Evolutionary conservation across 2,888 invertebrate species (phyloP).

Genomic region (Melieria picta): DNA sequence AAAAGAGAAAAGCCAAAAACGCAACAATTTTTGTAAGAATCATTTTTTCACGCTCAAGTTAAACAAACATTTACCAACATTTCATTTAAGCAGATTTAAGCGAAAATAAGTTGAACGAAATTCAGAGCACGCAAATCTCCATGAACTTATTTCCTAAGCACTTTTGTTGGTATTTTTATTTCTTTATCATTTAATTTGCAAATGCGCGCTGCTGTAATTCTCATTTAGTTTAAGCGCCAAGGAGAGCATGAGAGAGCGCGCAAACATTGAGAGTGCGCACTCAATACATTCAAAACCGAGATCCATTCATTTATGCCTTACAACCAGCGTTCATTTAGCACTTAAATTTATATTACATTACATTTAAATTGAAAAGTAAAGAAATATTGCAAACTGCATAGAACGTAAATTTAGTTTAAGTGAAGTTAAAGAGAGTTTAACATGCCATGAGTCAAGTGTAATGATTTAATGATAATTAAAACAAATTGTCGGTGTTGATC

Average conservation of each 20-base stretch:
- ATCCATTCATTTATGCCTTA: conserved; percentile 45
- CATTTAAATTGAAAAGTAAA: conserved; percentile 2
- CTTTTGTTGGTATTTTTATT: too few relatives aligned
- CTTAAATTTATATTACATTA: conserved; percentile 30
- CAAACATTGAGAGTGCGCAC: too few relatives aligned
- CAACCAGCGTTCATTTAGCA: conserved; percentile 47
- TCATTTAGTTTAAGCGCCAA: conserved; percentile 15
- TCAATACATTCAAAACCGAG: conserved; percentile 1
- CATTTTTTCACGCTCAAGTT: conserved; percentile 4
- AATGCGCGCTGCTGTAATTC: conserved; percentile 2
- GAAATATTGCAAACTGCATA: conserved; percentile 2
- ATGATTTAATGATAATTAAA: too few relatives aligned
- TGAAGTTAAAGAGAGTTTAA: too few relatives aligned
- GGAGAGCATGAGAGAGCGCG: too few relatives aligned
- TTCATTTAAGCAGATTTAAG: neutral
- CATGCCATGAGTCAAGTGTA: too few relatives aligned
- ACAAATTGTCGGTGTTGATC: too few relatives aligned
- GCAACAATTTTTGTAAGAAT: conserved; percentile 11
- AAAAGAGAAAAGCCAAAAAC: neutral
- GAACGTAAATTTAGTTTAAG: too few relatives aligned
- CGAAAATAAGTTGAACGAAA: neutral
- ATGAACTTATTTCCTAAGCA: conserved; percentile 7
- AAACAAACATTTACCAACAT: conserved; percentile 5
- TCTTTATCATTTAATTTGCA: neutral
- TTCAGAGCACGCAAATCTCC: conserved; percentile 1